These are phyloP conservation scores for Dicyrtoma fusca DNA, from an alignment of 2,888 invertebrate genomes.

Conservation along the genomic window DNA sequence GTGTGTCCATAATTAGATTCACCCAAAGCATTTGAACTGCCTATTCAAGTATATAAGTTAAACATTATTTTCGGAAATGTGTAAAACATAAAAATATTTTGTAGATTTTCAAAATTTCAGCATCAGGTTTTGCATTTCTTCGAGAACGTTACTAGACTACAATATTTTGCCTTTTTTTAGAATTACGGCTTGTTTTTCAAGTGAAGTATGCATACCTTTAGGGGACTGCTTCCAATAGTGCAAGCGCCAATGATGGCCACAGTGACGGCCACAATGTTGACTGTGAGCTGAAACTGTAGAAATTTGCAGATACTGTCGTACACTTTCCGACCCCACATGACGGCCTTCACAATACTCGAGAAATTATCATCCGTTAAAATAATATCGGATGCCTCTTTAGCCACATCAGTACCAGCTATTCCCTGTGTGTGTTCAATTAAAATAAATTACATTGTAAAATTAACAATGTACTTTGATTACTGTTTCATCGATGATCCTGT, in stretches of 20 bases:
- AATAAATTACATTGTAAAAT: no score
- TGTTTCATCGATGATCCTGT: no score
- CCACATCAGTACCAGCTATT: conserved; percentile 99
- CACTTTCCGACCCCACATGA: conserved; percentile 99
- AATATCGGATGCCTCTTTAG: conserved; percentile 99
- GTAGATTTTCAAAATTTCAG: no score
- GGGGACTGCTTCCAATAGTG: conserved; percentile 93
- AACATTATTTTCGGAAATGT: no score
- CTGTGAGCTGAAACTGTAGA: conserved; percentile 98
- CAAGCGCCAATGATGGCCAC: conserved; percentile 99
- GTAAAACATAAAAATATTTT: no score
- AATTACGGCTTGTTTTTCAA: no score
- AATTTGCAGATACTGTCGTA: conserved; percentile 99
- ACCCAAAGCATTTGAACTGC: conserved; percentile 69
- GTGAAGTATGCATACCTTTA: no score
- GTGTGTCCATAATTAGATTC: conserved; percentile 67
- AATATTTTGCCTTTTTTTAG: no score
- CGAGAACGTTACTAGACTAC: no score
- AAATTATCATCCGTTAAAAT: conserved; percentile 99
- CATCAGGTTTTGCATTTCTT: no score
- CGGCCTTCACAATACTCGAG: conserved; percentile 97
- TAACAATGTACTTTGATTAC: no score
- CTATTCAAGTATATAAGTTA: conserved; percentile 45
- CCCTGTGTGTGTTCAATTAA: conserved; percentile 68
- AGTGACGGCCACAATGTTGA: conserved; percentile 97